phyloP scores from a whole-genome alignment of 2,888 invertebrate genomes.

The Chorisops tibialis region DNA sequence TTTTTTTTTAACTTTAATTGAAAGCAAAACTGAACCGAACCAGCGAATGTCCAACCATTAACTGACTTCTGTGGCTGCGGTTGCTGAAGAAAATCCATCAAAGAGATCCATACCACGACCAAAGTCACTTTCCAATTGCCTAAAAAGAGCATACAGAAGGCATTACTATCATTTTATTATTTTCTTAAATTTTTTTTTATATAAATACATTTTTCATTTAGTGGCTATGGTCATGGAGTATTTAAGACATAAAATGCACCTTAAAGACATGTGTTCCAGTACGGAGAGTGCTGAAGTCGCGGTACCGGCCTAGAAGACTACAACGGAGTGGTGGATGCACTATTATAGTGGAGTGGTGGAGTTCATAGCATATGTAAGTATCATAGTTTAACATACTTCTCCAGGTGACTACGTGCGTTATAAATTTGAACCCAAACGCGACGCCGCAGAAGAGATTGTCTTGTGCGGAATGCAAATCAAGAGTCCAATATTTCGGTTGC shows the following conservation, averaged over 20 bases:
- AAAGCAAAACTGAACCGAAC: constrained; percentile 31
- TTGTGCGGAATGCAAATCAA: too few relatives aligned
- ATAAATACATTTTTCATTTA: background rate
- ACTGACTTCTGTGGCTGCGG: constrained; percentile 28
- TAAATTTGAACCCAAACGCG: too few relatives aligned
- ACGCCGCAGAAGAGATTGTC: too few relatives aligned
- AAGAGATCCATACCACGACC: constrained; percentile 15
- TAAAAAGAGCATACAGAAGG: constrained; percentile 20
- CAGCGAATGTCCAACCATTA: constrained; percentile 29
- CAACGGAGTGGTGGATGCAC: too few relatives aligned
- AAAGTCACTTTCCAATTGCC: constrained; percentile 22
- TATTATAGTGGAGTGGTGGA: too few relatives aligned
- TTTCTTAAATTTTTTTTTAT: background rate
- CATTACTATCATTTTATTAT: constrained; percentile 3
- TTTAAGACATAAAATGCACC: background rate
- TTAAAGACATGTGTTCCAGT: background rate
- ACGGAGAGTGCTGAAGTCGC: background rate
- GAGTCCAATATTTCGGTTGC: too few relatives aligned
- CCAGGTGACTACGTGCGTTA: too few relatives aligned
- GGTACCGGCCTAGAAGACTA: background rate
- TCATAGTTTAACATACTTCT: too few relatives aligned
- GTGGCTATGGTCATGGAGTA: background rate
- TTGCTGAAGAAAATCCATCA: constrained; percentile 25
- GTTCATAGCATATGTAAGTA: too few relatives aligned
- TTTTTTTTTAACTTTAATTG: constrained; percentile 17